phyloP scores from a whole-genome alignment of 2,888 invertebrate genomes.

The Eutolmus rufibarbis region DNA sequence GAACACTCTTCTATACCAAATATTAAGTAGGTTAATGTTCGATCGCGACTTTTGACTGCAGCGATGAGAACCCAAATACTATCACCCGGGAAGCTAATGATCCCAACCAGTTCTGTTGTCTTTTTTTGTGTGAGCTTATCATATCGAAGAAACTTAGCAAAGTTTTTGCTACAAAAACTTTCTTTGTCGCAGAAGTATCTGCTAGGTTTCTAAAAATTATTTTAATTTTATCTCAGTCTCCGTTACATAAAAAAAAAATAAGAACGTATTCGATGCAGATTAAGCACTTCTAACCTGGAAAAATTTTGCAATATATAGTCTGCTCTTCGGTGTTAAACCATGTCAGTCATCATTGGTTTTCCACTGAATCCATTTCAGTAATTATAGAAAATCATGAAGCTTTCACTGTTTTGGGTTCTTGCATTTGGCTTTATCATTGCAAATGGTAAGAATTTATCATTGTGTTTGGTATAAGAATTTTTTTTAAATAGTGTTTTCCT shows the following conservation, averaged over 20 bases:
- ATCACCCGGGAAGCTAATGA: background rate
- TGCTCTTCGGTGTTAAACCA: background rate
- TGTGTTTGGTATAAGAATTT: background rate
- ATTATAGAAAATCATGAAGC: constrained; percentile 1
- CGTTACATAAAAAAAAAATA: constrained; percentile 37
- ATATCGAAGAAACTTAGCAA: background rate
- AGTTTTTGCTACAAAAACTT: background rate
- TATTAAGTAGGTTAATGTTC: background rate
- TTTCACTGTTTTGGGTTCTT: constrained; percentile 1
- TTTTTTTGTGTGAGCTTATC: background rate
- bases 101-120: background rate
- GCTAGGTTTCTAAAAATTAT: constrained; percentile 37
- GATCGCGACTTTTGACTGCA: background rate
- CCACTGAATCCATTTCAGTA: constrained; percentile 1
- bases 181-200: background rate
- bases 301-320: constrained; percentile 33
- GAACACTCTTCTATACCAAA: background rate
- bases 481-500: background rate
- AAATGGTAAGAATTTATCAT: background rate
- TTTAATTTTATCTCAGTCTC: constrained; percentile 44
- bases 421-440: background rate
- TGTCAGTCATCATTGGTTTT: constrained; percentile 16
- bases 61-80: background rate
- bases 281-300: background rate
- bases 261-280: background rate